Percentiles rank a stretch among this genome's conserved stretches.
These are phyloP conservation scores for Ammospiza maritima DNA, from an alignment of 2,797 vertebrate genomes.

Conservation along the genomic window DNA sequence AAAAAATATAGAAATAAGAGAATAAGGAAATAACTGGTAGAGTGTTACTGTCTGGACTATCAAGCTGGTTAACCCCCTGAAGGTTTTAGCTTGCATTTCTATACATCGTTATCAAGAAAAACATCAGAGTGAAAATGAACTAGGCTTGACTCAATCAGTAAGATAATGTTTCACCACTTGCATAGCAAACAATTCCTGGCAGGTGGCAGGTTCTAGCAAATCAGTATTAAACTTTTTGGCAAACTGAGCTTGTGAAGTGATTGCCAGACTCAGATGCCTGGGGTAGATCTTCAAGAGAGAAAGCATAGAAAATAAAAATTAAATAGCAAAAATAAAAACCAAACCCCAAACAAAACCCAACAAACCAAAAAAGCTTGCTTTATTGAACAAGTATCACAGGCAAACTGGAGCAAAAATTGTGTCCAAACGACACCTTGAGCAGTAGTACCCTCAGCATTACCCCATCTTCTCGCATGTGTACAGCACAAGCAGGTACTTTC, in stretches of 20 bases:
- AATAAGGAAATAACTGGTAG: not conserved
- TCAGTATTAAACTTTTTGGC: not conserved
- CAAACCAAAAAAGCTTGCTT: not conserved
- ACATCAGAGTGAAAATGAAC: conserved; percentile 15
- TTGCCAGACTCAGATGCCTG: not conserved
- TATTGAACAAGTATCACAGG: not conserved
- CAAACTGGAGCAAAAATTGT: not conserved
- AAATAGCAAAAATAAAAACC: not conserved
- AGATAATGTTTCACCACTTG: not conserved
- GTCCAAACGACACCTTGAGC: not conserved
- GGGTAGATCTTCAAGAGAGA: not conserved
- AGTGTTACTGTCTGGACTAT: not conserved
- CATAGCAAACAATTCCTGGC: not conserved
- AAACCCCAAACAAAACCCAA: not conserved
- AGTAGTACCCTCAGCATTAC: not conserved
- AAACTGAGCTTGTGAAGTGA: not conserved
- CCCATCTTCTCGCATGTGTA: fast-evolving
- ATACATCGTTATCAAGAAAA: not conserved
- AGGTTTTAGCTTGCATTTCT: conserved; percentile 23
- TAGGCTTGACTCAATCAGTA: not conserved
- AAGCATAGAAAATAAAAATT: not conserved
- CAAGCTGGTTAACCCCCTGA: not conserved
- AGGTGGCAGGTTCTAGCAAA: not conserved
- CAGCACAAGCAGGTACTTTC: not conserved
- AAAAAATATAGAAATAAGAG: not conserved